phyloP scores from a whole-genome alignment of 2,888 invertebrate species.

The Parascotia fuliginaria region DNA sequence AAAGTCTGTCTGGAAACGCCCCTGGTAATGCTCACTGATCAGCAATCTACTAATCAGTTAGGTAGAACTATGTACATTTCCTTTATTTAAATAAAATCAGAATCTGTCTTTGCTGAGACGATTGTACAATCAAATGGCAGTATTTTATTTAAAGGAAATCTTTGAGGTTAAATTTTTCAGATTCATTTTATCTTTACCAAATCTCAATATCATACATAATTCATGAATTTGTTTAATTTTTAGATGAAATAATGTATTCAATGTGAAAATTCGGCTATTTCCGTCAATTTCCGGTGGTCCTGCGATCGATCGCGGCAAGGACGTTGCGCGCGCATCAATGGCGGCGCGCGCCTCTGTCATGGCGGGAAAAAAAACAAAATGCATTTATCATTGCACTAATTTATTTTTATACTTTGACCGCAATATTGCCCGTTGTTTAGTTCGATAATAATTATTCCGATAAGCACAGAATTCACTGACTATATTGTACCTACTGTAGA shows the following conservation, averaged over 20 bases:
- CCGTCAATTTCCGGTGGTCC: conserved; percentile 56
- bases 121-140: too few relatives aligned
- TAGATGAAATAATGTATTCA: conserved; percentile 5
- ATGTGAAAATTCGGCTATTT: conserved; percentile 36
- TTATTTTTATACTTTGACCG: not conserved
- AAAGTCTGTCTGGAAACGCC: too few relatives aligned
- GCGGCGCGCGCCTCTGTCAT: conserved; percentile 36
- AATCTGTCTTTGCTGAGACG: too few relatives aligned
- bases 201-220: too few relatives aligned
- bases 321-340: conserved; percentile 71
- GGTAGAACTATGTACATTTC: too few relatives aligned
- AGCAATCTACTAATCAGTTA: too few relatives aligned
- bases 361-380: conserved; percentile 37
- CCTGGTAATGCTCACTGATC: too few relatives aligned
- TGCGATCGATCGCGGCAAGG: conserved; percentile 79
- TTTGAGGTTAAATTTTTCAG: too few relatives aligned
- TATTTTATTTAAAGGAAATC: too few relatives aligned
- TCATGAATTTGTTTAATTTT: not conserved
- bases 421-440: not conserved
- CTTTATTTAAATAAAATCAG: too few relatives aligned
- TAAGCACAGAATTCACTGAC: not conserved
- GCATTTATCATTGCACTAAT: conserved; percentile 5
- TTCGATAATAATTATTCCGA: not conserved
- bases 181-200: too few relatives aligned
- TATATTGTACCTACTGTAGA: too few relatives aligned